Percentiles rank a stretch among this genome's conserved stretches.
These are phyloP conservation scores for Paedocypris micromegethes DNA, from an alignment of 2,797 vertebrate genomes.

Conservation along the genomic window DNA sequence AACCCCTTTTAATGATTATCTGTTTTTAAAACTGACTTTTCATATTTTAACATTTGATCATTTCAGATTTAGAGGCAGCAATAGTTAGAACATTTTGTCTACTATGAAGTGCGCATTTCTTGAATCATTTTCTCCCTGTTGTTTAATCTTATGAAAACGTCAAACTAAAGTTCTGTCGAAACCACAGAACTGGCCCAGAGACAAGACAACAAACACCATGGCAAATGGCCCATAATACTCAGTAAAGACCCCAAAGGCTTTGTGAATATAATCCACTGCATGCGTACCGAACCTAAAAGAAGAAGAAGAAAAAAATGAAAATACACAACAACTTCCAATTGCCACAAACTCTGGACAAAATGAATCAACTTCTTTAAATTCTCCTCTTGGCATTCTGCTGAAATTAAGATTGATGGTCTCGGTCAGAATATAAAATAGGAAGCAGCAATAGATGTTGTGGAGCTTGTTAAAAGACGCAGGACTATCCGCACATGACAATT, in stretches of 20 bases:
- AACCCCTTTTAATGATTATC: constrained; percentile 2
- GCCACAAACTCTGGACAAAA: constrained; percentile 1
- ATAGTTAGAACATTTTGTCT: too few relatives aligned
- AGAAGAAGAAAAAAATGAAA: constrained; percentile 14
- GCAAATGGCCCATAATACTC: constrained; percentile 19
- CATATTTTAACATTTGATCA: too few relatives aligned
- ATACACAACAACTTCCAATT: not conserved
- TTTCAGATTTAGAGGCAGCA: too few relatives aligned
- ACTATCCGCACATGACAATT: constrained; percentile 30
- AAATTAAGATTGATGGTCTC: constrained; percentile 20
- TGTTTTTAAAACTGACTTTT: not conserved
- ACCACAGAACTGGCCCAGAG: constrained; percentile 8
- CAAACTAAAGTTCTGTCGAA: constrained; percentile 1
- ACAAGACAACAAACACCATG: constrained; percentile 17
- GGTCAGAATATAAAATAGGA: constrained; percentile 26
- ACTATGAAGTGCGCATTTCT: too few relatives aligned
- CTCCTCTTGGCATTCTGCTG: constrained; percentile 15
- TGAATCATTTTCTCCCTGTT: not conserved
- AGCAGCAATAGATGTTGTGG: constrained; percentile 8
- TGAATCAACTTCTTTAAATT: constrained; percentile 10
- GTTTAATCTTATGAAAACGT: not conserved
- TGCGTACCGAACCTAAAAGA: not conserved
- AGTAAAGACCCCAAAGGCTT: constrained; percentile 9
- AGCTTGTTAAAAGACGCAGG: constrained; percentile 41
- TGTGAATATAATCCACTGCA: constrained; percentile 8